These are phyloP conservation scores for Vicugna pacos DNA, from an alignment of 2,113 vertebrate genomes.

Conservation along the genomic window DNA sequence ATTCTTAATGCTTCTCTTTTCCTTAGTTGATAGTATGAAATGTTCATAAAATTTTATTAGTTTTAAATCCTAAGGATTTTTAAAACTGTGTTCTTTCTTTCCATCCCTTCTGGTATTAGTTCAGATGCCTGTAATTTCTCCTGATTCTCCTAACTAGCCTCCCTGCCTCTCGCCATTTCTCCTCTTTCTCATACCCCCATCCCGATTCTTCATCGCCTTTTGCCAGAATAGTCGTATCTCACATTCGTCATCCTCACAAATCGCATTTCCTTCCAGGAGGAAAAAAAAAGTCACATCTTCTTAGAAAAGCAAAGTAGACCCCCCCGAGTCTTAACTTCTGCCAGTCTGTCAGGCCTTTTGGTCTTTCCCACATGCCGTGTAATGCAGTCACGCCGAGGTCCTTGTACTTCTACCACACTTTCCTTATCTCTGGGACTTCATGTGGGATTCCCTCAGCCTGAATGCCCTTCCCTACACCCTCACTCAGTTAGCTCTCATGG, in stretches of 20 bases:
- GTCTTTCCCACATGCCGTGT: not conserved
- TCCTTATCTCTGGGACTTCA: not conserved
- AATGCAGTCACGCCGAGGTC: fast-evolving
- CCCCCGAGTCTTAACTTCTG: not conserved
- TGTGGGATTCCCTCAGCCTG: not conserved
- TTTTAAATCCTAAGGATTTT: not conserved
- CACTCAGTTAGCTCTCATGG: not conserved
- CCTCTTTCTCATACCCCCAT: not conserved
- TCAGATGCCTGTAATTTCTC: not conserved
- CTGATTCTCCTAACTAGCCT: not conserved
- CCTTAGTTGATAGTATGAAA: not conserved
- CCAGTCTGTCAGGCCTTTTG: fast-evolving
- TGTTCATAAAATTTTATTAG: not conserved
- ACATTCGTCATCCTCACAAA: not conserved
- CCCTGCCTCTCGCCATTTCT: not conserved
- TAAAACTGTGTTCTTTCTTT: not conserved
- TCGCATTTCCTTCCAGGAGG: not conserved
- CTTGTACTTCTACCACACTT: fast-evolving
- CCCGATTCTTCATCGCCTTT: not conserved
- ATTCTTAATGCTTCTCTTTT: not conserved
- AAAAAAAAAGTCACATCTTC: not conserved
- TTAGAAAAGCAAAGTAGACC: not conserved
- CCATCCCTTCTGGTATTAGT: not conserved
- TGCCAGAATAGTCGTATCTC: not conserved
- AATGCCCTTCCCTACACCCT: fast-evolving